phyloP scores from a whole-genome alignment of 2,888 invertebrate species.

The Conops quadrifasciatus region DNA sequence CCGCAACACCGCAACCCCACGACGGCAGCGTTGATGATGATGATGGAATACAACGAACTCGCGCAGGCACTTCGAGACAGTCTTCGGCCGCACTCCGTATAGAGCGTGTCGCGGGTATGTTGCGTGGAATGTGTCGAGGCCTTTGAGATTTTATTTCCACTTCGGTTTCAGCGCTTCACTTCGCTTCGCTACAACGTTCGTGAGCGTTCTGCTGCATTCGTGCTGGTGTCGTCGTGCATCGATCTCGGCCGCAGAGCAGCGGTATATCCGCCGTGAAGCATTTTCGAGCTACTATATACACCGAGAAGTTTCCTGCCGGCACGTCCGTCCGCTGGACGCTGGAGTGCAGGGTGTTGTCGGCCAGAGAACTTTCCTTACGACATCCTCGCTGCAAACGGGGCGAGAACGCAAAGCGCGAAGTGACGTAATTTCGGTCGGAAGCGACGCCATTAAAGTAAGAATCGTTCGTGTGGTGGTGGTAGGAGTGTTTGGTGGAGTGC shows the following conservation, averaged over 20 bases:
- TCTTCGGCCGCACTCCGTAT: constrained; percentile 66
- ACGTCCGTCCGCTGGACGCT: background rate
- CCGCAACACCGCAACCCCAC: constrained; percentile 37
- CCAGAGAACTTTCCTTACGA: constrained; percentile 4
- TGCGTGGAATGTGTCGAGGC: constrained; percentile 53
- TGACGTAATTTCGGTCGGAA: constrained; percentile 48
- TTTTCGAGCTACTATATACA: background rate
- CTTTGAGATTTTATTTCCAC: constrained; percentile 35
- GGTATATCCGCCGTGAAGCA: background rate
- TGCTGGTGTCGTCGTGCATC: constrained; percentile 20
- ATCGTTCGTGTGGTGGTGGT: background rate
- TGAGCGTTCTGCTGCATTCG: constrained; percentile 26
- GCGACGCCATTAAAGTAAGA: constrained; percentile 25
- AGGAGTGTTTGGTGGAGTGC: background rate
- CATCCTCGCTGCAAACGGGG: background rate
- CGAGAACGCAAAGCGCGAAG: constrained; percentile 37
- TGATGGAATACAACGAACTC: constrained; percentile 64
- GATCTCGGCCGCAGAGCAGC: constrained; percentile 1
- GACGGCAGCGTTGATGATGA: constrained; percentile 47
- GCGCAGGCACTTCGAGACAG: constrained; percentile 66
- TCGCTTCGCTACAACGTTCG: background rate
- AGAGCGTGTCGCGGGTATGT: constrained; percentile 64
- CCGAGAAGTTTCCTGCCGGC: background rate
- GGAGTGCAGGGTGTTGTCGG: background rate
- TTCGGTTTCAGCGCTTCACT: constrained; percentile 21